Base-by-base conservation (phyloP, 1,140 invertebrate species). In the Zaprionus gabonicus region DNA sequence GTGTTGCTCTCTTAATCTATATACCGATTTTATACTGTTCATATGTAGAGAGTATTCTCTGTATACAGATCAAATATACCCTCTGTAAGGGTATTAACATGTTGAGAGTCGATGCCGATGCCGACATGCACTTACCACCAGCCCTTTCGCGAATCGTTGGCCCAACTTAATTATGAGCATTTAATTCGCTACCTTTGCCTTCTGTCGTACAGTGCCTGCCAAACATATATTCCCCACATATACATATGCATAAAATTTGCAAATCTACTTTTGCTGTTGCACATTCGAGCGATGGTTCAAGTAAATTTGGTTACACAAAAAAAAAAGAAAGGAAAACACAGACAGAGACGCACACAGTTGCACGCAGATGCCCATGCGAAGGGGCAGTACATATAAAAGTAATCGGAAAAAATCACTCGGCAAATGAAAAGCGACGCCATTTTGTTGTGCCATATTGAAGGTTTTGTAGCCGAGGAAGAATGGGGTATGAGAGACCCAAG, bases 331-430 rank as follows among this genome's bases (percentile, higher is more conserved):
- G 7, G 7, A 9, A 28, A 28, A 28, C 28, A 34, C 31, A 34
- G 31, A 34, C 31, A 34, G 9, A 34, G 9, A 34, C 36, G 4
- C 69, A 20, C 36, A 13, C 67, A 31, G 20, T 20, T 20, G 20
- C 67, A 36, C 57, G 34, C 57, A 27, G 7, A 20, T 15, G n/a
- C n/a, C 49, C 10, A 20, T 49, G 41, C 2, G 36, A 28, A 62
- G 34, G 20, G 28, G 15, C 38, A 44, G 28, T 51, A 41, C 17
- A 59, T 38, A 20, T 68, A 81, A 80, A 70, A 76, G 56, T 65
- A 83, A 76, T 82, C 80, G 46, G 46, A 78, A 58, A 78, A 78
- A 78, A 81, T 81, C 62, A 74, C 70, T 64, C 65, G n/a, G 46
- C 70, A 76, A 71, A 71, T 79, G 78, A 57, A 46, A 27, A 23